A percentile compares a stretch with the other conserved stretches of the same genome.
These are phyloP conservation scores for Sebastes fasciatus DNA, from an alignment of 2,113 vertebrate species.

Conservation along the genomic window DNA sequence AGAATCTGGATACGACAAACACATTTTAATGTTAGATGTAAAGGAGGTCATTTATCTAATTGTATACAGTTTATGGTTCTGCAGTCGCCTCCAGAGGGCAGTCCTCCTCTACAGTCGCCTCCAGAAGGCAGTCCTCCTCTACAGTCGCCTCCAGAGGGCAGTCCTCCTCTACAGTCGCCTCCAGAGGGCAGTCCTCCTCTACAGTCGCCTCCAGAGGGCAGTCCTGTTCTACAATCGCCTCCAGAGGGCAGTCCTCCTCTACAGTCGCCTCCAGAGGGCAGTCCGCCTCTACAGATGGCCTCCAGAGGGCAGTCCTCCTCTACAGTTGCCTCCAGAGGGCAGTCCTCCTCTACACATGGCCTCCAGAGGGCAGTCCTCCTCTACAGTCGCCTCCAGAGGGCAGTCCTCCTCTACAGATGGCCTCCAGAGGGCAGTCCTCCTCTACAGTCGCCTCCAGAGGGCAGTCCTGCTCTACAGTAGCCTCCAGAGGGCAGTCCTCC, in stretches of 20 bases:
- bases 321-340: slow-evolving; percentile 18
- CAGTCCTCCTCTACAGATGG: slow-evolving; percentile 13
- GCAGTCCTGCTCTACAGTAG: slow-evolving; percentile 13
- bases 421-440: neutral
- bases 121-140: slow-evolving; percentile 35
- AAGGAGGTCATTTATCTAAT: too few species aligned
- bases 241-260: too few species aligned
- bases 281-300: neutral
- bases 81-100: too few species aligned
- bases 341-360: slow-evolving; percentile 1
- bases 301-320: neutral
- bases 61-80: too few species aligned
- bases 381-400: slow-evolving; percentile 12
- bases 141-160: neutral
- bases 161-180: too few species aligned
- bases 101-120: neutral
- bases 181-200: too few species aligned
- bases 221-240: too few species aligned
- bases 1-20: too few species aligned
- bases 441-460: slow-evolving; percentile 4
- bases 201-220: too few species aligned
- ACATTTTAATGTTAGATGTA: too few species aligned
- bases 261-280: slow-evolving; percentile 21
- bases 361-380: too few species aligned
- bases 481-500: neutral